These are phyloP conservation scores for Leptinotarsa peninsularis DNA, from an alignment of 2,888 invertebrate genomes.

Conservation along the genomic window DNA sequence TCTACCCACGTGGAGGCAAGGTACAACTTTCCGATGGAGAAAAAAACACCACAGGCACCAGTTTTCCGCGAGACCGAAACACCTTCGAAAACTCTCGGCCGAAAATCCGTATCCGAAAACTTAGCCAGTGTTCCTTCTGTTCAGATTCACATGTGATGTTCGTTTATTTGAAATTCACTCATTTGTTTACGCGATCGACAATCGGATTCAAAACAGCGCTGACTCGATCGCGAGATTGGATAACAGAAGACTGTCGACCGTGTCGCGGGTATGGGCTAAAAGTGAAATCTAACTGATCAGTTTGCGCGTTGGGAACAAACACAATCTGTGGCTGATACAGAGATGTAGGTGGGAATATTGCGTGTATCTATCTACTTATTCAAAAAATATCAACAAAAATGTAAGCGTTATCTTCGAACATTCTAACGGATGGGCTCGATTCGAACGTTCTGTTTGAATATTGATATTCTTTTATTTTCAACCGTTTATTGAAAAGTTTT, in stretches of 20 bases:
- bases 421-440: neutral
- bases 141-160: neutral
- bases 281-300: slow-evolving; percentile 31
- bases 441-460: neutral
- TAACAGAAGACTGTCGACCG: slow-evolving; percentile 27
- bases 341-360: slow-evolving; percentile 32
- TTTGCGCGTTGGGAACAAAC: slow-evolving; percentile 21
- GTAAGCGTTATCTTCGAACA: neutral
- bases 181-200: slow-evolving; percentile 24
- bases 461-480: neutral
- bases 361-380: slow-evolving; percentile 8
- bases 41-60: slow-evolving; percentile 2
- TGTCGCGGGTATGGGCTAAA: slow-evolving; percentile 26
- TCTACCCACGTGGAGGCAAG: slow-evolving; percentile 28
- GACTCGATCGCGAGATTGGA: slow-evolving; percentile 21
- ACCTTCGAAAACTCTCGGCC: neutral
- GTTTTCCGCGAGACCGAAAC: slow-evolving; percentile 6
- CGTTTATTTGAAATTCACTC: slow-evolving; percentile 11
- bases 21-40: slow-evolving; percentile 13
- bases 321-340: slow-evolving; percentile 30
- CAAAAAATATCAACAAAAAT: slow-evolving; percentile 16
- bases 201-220: slow-evolving; percentile 7
- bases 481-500: neutral
- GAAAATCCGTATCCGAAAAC: neutral
- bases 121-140: neutral